Base-by-base conservation (phyloP, 2,888 invertebrate species). In the Drosophila ustulata region DNA sequence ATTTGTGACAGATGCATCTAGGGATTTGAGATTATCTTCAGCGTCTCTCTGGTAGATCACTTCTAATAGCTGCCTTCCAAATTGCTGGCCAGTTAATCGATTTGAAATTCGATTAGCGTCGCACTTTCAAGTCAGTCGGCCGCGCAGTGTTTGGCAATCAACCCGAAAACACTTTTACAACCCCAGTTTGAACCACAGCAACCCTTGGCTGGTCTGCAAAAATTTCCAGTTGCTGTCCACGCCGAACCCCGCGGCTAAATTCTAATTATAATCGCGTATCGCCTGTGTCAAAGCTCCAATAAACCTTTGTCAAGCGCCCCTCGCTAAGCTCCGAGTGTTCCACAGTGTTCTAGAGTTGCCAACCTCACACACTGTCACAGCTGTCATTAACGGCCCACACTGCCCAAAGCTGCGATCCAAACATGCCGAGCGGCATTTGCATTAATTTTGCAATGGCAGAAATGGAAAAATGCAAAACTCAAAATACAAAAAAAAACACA, bases 181-280 rank as follows among this genome's bases (percentile, higher is more conserved):
- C 86, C 83, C 85, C 78, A 61, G 57, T 13, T 18, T 2, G 56
- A 45, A 9, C 8, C 45, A n/a, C 32, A 63, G 52, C 83, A 82
- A 88, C 83, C 83, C 82, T 58, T 61, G 64, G 57, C 56, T 69
- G 65, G 53, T 66, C 65, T 50, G 56, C 18, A 9, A 25, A 30
- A 51, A 46, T 9, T 25, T 47, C 13, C 43, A 37, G 58, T 66
- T 52, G 56, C 68, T 68, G 74, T 71, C 58, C 59, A 55, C 47
- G 37, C 45, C 49, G 51, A 65, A 30, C 70, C 83, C 83, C 75
- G 86, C 64, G 63, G 88, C 83, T 70, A 78, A 85, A 88, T 81
- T 88, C 82, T 86, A 86, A 88, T 84, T 84, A 88, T 84, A 88
- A 88, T 87, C 87, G 89, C 89, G 76, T 78, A 88, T 88, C 71